Percentiles rank a stretch among this genome's conserved stretches.
phyloP scores from a whole-genome alignment of 2,113 vertebrate species.

The Erinaceus europaeus region DNA sequence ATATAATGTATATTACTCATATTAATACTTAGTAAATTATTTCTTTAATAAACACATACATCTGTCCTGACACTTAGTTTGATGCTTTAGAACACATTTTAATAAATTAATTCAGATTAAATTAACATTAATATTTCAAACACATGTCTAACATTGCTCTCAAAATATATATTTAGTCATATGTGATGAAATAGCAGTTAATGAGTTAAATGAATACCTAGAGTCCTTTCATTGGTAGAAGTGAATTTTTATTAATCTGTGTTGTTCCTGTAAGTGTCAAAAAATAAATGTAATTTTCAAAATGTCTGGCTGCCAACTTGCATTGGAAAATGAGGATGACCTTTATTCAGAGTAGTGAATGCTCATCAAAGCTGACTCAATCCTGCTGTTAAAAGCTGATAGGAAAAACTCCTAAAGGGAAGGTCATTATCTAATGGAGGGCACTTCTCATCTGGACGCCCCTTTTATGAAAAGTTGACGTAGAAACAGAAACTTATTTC shows the following conservation, averaged over 20 bases:
- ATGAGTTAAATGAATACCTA: neutral
- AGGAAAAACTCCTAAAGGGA: neutral
- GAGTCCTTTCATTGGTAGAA: neutral
- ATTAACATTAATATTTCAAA: neutral
- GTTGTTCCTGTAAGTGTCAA: neutral
- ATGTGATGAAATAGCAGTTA: neutral
- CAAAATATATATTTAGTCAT: constrained; percentile 23
- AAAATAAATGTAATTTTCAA: neutral
- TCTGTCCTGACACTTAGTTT: neutral
- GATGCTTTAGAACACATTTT: neutral
- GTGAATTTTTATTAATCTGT: neutral
- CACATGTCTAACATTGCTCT: neutral
- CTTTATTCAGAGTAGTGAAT: neutral
- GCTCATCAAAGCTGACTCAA: neutral
- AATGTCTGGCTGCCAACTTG: neutral
- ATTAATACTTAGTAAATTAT: neutral
- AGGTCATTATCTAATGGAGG: neutral
- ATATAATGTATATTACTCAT: neutral
- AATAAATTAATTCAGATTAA: neutral
- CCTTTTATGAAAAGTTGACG: neutral
- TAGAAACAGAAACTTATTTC: neutral
- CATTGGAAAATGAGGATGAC: neutral
- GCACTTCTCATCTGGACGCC: neutral
- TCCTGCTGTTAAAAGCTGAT: neutral
- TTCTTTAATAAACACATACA: neutral